A percentile compares a stretch with the other conserved stretches of the same genome.
Evolutionary conservation across 2,797 vertebrate species (phyloP).

Genomic region (Crocidura indochinensis): DNA sequence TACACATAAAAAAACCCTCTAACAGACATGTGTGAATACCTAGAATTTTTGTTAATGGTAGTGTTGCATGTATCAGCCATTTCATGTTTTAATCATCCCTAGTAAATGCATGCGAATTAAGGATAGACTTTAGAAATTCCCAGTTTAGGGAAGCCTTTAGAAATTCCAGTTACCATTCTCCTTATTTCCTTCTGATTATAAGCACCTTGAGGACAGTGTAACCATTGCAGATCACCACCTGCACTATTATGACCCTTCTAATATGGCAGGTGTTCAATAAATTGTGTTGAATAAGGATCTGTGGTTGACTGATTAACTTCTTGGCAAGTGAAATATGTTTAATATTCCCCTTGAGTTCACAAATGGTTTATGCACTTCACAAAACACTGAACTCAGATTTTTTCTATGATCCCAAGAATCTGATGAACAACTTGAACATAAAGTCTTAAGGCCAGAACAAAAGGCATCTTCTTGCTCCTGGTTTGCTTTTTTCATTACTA

Average conservation of each 20-base stretch:
- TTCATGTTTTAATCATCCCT: background rate
- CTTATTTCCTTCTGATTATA: slow-evolving; percentile 77
- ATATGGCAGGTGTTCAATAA: slow-evolving; percentile 83
- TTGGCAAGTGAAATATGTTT: slow-evolving; percentile 79
- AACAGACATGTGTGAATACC: background rate
- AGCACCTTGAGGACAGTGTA: slow-evolving; percentile 77
- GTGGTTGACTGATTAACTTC: slow-evolving; percentile 81
- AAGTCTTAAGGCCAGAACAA: slow-evolving; percentile 50
- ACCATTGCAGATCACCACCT: slow-evolving; percentile 72
- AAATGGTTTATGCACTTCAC: slow-evolving; percentile 79
- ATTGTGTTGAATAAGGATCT: slow-evolving; percentile 66
- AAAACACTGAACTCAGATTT: slow-evolving; percentile 61
- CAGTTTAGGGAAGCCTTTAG: background rate
- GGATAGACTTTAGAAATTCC: background rate
- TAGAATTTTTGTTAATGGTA: background rate
- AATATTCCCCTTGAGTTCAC: slow-evolving; percentile 80
- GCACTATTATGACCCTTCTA: slow-evolving; percentile 71
- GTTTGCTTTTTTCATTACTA: slow-evolving; percentile 70
- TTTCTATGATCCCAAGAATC: slow-evolving; percentile 58
- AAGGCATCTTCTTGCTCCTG: slow-evolving; percentile 47
- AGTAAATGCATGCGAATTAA: background rate
- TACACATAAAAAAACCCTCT: background rate
- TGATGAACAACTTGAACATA: slow-evolving; percentile 62
- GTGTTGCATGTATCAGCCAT: background rate
- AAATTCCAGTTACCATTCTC: slow-evolving; percentile 26